phyloP scores from a whole-genome alignment of 2,888 invertebrate genomes.

The Cephalotes varians region DNA sequence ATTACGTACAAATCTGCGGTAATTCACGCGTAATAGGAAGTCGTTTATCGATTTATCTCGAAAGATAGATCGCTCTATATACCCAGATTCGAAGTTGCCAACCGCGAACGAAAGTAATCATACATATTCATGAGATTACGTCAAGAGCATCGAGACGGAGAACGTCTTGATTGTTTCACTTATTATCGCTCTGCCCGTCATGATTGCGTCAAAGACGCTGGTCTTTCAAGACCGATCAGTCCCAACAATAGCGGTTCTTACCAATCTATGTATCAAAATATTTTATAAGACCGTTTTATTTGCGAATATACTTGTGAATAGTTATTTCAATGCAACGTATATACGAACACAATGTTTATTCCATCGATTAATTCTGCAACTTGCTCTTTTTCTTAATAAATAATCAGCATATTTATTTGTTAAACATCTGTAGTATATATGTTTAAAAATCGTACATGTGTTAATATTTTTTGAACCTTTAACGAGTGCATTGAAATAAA shows the following conservation, averaged over 20 bases:
- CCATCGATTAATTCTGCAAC: not conserved
- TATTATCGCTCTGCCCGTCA: slow-evolving; percentile 5
- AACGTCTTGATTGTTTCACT: slow-evolving; percentile 56
- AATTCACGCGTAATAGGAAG: slow-evolving; percentile 60
- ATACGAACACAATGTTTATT: not conserved
- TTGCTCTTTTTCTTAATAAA: not conserved
- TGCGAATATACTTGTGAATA: not conserved
- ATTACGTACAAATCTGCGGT: slow-evolving; percentile 22
- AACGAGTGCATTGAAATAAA: not conserved
- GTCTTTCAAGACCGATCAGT: slow-evolving; percentile 5
- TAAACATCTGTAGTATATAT: not conserved
- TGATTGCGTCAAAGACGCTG: slow-evolving; percentile 3
- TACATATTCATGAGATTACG: slow-evolving; percentile 72
- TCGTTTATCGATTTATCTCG: slow-evolving; percentile 61
- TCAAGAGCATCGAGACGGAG: slow-evolving; percentile 53
- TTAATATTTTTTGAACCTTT: not conserved
- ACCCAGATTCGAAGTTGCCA: slow-evolving; percentile 56
- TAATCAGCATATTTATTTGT: not conserved
- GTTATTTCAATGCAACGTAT: not conserved
- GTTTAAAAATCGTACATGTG: not conserved
- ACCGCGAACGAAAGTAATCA: slow-evolving; percentile 57
- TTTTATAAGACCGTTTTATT: not conserved
- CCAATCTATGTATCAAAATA: not conserved
- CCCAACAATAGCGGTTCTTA: not conserved
- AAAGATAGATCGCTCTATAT: slow-evolving; percentile 67